Evolutionary conservation across 2,113 vertebrate genomes (phyloP), one percentile per base, ranked within the genome.

Genomic region (Carassius carassius): DNA sequence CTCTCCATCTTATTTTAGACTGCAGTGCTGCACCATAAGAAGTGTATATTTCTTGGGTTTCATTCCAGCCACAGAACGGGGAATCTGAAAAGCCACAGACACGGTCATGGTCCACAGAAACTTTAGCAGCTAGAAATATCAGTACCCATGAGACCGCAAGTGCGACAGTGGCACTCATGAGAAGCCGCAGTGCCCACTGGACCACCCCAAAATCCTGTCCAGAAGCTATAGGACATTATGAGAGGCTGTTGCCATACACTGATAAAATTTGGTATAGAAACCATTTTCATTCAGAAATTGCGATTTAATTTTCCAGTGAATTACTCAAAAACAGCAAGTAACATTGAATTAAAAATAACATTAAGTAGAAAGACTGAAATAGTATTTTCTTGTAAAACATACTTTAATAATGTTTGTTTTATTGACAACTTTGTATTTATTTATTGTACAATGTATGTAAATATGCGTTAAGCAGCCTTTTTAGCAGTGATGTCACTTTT

Each of bases 21-120:
- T 84, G 56, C 29, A 54, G 23, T 32, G n/a, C 44, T 54, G 16
- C 25, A 49, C 79, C 78, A 9, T 63, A 81, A 72, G 76, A 76
- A 85, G 51, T 60, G n/a, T 67, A 32, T 73, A 25, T 70, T 86
- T 77, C 41, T 25, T 21, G 81, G 69, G 86, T 37, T 72, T 73
- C 32, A 47, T 51, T 78, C 47, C 56, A 84, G 54, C 63, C 47
- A 23, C 75, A 86, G 65, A 75, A 63, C 37, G 4, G 13, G 37
- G 23, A 58, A 47, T 49, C 63, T 63, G n/a, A 82, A 47, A 56
- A 77, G 47, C 37, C 41, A 67, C 73, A 32, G 81, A 58, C 78
- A 82, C 25, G 4, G 47, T 44, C 58, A 58, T 72, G 63, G 49
- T 60, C 63, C 62, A 60, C 11, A 79, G n/a, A 29, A 29, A 60